Percentiles rank a stretch among this genome's conserved stretches.
These are phyloP conservation scores for Anthopleura sola DNA, from an alignment of 64 coral and sea anemone species.

Conservation along the genomic window DNA sequence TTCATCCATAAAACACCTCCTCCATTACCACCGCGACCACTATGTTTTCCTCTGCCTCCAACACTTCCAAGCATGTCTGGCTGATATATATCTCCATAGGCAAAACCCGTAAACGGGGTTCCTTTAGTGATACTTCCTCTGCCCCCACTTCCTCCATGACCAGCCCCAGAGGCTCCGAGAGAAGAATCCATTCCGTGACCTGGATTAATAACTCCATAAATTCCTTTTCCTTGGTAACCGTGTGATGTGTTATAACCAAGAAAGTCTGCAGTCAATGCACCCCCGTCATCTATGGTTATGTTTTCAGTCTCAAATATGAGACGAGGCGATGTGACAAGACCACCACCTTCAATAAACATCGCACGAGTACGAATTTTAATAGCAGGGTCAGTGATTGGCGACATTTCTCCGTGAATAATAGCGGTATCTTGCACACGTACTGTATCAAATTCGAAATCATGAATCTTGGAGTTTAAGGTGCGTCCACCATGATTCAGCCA, in stretches of 20 bases:
- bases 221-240: conserved; percentile 67
- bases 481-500: conserved; percentile 85
- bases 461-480: conserved; percentile 39
- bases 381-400: conserved; percentile 79
- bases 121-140: conserved; percentile 69
- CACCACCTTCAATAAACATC: conserved; percentile 91
- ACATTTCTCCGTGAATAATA: conserved; percentile 68
- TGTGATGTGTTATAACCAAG: conserved; percentile 83
- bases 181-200: conserved; percentile 59
- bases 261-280: conserved; percentile 70
- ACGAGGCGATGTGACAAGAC: conserved; percentile 63
- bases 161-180: conserved; percentile 80
- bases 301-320: conserved; percentile 82
- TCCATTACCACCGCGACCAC: conserved; percentile 68
- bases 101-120: conserved; percentile 55
- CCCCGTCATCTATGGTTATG: conserved; percentile 90
- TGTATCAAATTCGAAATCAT: conserved; percentile 76
- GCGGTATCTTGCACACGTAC: conserved; percentile 82
- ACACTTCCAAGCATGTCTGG: conserved; percentile 72
- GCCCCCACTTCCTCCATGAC: conserved; percentile 91
- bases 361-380: conserved; percentile 63
- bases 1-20: conserved; percentile 98
- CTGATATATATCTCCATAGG: conserved; percentile 85
- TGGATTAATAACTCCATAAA: conserved; percentile 79
- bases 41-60: conserved; percentile 57